Base-by-base conservation (phyloP, 2,888 invertebrate species). In the Eledone cirrhosa region DNA sequence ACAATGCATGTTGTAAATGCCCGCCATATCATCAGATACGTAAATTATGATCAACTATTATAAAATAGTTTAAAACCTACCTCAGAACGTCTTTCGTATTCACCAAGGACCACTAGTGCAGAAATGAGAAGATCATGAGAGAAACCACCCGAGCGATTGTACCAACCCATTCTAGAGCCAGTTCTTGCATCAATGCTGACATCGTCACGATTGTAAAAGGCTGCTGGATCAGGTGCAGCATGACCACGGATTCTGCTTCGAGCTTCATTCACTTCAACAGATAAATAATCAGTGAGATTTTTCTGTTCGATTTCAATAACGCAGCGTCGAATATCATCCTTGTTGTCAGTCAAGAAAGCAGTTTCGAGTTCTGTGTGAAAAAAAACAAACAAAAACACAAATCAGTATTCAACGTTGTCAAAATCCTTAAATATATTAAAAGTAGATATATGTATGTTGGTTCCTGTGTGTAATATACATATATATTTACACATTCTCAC, bases 121-220 rank as follows among this genome's bases (percentile, higher is more conserved):
- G 29, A n/a, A 72, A 72, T 72, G n/a, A 72, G 41, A 22, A 72
- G 72, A 14, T 72, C 72, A 72, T 72, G 72, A 41, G 72, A 72
- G 33, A 72, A n/a, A 13, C 33, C 41, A 41, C 29, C 72, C 22
- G 31, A 72, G n/a, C 41, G 33, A 19, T 19, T 27, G n/a, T 72
- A 72, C 41, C 41, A 41, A n/a, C 72, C 72, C 13, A 72, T 41
- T 72, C 72, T 72, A n/a, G 72, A 33, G 31, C 33, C 31, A 41
- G n/a, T 22, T 41, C 33, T 33, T 11, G 41, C 14, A 2, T 72
- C 72, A 13, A 33, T 14, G 33, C 72, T 72, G 33, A 24, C 33
- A 8, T 72, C 72, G 19, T 31, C 41, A 41, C 72, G 33, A 14
- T 31, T 27, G 1, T 31, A 19, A 72, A n/a, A 41, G 8, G n/a